These are phyloP conservation scores for Drosophila peninsularis DNA, from an alignment of 2,888 invertebrate species.

Conservation along the genomic window DNA sequence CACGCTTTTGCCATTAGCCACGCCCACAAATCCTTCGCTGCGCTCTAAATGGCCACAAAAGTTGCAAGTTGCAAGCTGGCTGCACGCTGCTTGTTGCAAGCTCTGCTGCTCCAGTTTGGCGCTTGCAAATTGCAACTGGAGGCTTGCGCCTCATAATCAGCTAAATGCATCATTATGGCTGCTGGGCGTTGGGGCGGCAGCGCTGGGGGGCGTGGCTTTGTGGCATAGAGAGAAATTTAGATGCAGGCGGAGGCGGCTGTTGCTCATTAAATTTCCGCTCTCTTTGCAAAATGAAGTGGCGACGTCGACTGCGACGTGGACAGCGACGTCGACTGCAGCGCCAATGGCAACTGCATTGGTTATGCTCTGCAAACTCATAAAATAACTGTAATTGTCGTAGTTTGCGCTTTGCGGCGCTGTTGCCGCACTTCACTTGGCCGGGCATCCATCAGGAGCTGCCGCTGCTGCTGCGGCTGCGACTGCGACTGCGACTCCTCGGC, in stretches of 20 bases:
- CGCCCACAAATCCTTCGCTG: slow-evolving; percentile 15
- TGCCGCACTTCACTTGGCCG: slow-evolving; percentile 59
- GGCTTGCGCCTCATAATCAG: slow-evolving; percentile 64
- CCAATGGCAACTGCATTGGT: slow-evolving; percentile 49
- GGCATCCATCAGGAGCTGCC: slow-evolving; percentile 23
- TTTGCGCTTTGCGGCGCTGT: slow-evolving; percentile 50
- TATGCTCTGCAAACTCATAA: slow-evolving; percentile 79
- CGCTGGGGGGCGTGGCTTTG: neutral
- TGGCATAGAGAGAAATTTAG: slow-evolving; percentile 60
- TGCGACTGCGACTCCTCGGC: slow-evolving; percentile 14
- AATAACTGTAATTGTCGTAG: slow-evolving; percentile 81
- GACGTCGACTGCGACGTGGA: neutral
- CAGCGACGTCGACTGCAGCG: neutral
- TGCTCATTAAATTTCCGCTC: slow-evolving; percentile 79
- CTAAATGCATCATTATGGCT: slow-evolving; percentile 74
- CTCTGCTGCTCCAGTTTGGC: slow-evolving; percentile 54
- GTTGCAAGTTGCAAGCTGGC: slow-evolving; percentile 30
- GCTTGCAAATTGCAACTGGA: slow-evolving; percentile 52
- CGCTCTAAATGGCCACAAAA: slow-evolving; percentile 64
- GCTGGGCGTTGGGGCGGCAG: neutral
- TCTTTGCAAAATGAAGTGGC: slow-evolving; percentile 74
- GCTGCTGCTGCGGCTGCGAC: neutral
- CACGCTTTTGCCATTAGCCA: slow-evolving; percentile 28
- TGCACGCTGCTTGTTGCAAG: slow-evolving; percentile 16
- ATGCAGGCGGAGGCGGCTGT: slow-evolving; percentile 15